A percentile compares a stretch with the other conserved stretches of the same genome.
Conservation (phyloP, 1,140 invertebrate genomes). For the Papilio polyxenes region DNA sequence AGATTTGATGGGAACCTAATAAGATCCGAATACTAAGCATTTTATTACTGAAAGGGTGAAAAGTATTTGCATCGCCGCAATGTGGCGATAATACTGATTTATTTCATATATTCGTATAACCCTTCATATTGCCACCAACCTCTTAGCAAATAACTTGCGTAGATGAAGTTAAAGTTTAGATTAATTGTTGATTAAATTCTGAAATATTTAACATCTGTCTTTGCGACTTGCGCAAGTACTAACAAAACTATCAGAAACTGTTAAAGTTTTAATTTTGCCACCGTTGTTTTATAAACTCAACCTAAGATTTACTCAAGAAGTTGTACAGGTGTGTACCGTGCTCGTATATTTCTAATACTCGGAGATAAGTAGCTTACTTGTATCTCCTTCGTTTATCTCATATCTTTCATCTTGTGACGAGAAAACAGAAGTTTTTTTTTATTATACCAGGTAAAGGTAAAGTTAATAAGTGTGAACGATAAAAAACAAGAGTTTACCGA, state of each 20-base stretch:
- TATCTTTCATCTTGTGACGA: neutral
- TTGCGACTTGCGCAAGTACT: neutral
- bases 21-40: too few species aligned
- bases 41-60: too few species aligned
- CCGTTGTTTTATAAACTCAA: constrained; percentile 9
- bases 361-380: neutral
- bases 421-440: neutral
- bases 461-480: neutral
- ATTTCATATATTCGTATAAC: too few species aligned
- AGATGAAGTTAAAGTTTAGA: too few species aligned
- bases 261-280: neutral
- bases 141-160: too few species aligned
- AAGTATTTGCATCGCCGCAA: too few species aligned
- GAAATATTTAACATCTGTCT: neutral
- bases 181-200: neutral
- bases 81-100: too few species aligned
- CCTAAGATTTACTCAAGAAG: neutral
- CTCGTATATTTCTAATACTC: neutral
- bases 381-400: neutral
- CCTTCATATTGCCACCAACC: too few species aligned
- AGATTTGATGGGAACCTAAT: too few species aligned
- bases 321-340: neutral
- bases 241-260: neutral
- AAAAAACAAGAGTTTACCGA: neutral
- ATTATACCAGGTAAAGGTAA: neutral